Evolutionary conservation across 2,888 invertebrate genomes (phyloP), one percentile per base, ranked within the genome.

Genomic region (Drosophila ezoana): DNA sequence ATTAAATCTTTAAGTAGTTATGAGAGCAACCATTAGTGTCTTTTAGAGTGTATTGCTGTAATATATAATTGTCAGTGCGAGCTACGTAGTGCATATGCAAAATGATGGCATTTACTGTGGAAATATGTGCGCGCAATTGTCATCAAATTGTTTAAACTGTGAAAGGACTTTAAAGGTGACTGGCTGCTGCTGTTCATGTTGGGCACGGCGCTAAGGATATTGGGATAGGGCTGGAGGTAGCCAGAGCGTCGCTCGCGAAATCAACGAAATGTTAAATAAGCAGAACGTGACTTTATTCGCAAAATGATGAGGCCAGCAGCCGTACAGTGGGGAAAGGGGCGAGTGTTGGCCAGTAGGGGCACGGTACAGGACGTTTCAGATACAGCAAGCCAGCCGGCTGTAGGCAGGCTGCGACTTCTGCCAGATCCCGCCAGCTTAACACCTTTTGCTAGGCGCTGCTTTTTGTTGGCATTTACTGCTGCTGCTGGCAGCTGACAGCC

Each of bases 231-330:
- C 11, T 14, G 40, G 10, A 13, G 13, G 11, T 33, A 33, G 41
- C 10, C 6, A 20, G 37, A 51, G 53, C 48, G 4, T 62, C 78
- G 62, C 56, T 60, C 78, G 75, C 74, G 67, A 72, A 87, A 78
- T 86, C 83, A 88, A 73, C 84, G 78, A 88, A 84, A 86, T 88
- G 89, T 88, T 83, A 88, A 84, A 87, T 87, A 89, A 84, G 84
- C 89, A 89, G 78, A 89, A 89, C 84, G 84, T 87, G 84, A 84
- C 84, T 81, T 87, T 89, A 81, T 89, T 87, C 69, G 60, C 64
- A 84, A 88, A 88, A 83, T 83, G 81, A 83, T 83, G 88, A 67
- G 66, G 48, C 64, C 56, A 66, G 65, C 69, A 60, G 49, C 23
- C 18, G 37, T 23, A 4, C 11, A 4, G 38, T 1, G 32, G 5